Percentiles rank a stretch among this genome's conserved stretches.
phyloP scores from a whole-genome alignment of 2,888 invertebrate species.

The Acholoe squamosa region DNA sequence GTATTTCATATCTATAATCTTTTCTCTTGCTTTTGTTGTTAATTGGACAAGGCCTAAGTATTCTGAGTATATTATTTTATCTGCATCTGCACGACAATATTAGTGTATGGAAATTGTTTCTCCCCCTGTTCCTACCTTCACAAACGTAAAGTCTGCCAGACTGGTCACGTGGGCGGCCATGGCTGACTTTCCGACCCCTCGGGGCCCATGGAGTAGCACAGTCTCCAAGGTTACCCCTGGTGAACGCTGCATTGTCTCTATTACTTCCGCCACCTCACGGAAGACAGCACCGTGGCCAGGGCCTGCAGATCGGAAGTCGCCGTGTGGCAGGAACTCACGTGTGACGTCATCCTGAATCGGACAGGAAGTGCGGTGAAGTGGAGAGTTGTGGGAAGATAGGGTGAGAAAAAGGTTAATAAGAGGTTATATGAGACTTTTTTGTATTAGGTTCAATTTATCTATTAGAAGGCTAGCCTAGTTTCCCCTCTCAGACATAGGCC shows the following conservation, averaged over 20 bases:
- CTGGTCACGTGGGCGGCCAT: conserved; percentile 60
- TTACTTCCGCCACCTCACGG: neutral
- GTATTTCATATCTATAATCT: neutral
- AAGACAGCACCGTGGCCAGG: neutral
- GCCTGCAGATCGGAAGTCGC: conserved; percentile 35
- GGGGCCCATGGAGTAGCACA: conserved; percentile 48
- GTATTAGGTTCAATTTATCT: too few species aligned
- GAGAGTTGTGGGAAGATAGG: neutral
- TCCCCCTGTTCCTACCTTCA: conserved; percentile 22
- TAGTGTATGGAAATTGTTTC: too few species aligned
- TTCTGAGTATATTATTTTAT: too few species aligned
- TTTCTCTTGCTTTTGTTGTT: too few species aligned
- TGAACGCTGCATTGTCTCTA: neutral
- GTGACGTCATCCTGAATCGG: conserved; percentile 19
- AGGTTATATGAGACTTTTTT: too few species aligned
- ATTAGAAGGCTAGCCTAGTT: too few species aligned
- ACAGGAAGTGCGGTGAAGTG: neutral
- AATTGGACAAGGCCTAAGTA: too few species aligned
- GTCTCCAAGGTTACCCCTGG: neutral
- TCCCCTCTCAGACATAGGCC: too few species aligned
- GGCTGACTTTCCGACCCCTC: conserved; percentile 61
- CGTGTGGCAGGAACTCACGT: conserved; percentile 52
- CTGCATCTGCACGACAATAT: too few species aligned
- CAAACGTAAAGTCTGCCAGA: conserved; percentile 45
- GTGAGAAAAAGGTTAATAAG: too few species aligned